phyloP scores from a whole-genome alignment of 2,113 vertebrate genomes.

The Anoura caudifer region DNA sequence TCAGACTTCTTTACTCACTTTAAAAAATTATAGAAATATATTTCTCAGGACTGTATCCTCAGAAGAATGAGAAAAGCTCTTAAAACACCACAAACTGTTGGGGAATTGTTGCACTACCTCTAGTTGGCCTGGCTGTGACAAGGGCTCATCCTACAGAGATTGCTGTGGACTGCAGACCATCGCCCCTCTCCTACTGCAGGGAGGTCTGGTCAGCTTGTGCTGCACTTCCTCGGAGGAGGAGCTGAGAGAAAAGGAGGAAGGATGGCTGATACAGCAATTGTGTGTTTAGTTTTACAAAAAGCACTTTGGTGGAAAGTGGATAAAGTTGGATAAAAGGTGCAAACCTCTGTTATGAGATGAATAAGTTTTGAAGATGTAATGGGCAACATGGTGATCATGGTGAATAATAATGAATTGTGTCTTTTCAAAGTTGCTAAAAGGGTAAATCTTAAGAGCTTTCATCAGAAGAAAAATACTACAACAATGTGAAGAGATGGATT shows the following conservation, averaged over 20 bases:
- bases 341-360: background rate
- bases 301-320: background rate
- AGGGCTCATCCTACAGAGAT: background rate
- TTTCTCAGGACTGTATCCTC: background rate
- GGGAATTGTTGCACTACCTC: background rate
- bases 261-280: background rate
- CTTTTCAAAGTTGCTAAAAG: background rate
- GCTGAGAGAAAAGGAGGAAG: background rate
- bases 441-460: background rate
- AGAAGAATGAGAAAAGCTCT: background rate
- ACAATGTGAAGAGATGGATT: background rate
- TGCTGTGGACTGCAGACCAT: background rate
- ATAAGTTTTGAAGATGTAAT: background rate
- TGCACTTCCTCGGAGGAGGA: background rate
- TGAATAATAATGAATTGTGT: background rate
- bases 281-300: background rate
- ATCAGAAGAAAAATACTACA: background rate
- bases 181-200: background rate
- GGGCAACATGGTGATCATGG: background rate
- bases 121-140: background rate
- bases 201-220: background rate
- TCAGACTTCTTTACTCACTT: background rate
- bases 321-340: background rate
- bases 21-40: background rate
- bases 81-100: background rate